These are phyloP conservation scores for Rhagonycha lutea DNA, from an alignment of 2,888 invertebrate species.

Conservation along the genomic window DNA sequence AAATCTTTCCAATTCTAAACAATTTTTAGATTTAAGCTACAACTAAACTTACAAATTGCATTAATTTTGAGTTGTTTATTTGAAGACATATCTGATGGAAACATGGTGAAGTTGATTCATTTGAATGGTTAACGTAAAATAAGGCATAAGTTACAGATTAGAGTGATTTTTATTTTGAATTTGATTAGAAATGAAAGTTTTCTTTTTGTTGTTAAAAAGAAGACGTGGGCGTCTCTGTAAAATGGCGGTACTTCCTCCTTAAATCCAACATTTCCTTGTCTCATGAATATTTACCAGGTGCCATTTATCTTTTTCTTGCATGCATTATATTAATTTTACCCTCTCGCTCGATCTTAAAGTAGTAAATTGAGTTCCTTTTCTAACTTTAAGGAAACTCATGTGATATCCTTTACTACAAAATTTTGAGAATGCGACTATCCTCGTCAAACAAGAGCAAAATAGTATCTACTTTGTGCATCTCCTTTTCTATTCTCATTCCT, in stretches of 20 bases:
- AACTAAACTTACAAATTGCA: not conserved
- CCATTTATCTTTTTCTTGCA: constrained; percentile 38
- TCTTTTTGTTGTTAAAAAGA: not conserved
- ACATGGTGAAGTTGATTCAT: not conserved
- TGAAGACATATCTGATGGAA: not conserved
- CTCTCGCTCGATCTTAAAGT: constrained; percentile 33
- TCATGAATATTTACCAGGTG: constrained; percentile 54
- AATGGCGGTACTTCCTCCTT: constrained; percentile 52
- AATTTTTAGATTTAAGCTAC: not conserved
- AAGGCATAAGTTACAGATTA: not conserved
- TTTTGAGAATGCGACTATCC: constrained; percentile 27
- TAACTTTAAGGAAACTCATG: constrained; percentile 26
- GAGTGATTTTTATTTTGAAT: not conserved
- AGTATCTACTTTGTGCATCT: constrained; percentile 26
- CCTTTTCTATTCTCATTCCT: constrained; percentile 37
- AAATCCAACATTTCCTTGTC: constrained; percentile 53
- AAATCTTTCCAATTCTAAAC: no score
- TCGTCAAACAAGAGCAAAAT: constrained; percentile 23
- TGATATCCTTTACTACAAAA: constrained; percentile 31
- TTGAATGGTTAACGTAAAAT: not conserved
- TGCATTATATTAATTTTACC: constrained; percentile 19
- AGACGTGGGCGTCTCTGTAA: constrained; percentile 49
- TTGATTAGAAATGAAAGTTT: not conserved
- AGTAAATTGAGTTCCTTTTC: constrained; percentile 22
- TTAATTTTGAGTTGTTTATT: not conserved